Base-by-base conservation (phyloP, 2,113 vertebrate species). In the Lophotis ruficrista region DNA sequence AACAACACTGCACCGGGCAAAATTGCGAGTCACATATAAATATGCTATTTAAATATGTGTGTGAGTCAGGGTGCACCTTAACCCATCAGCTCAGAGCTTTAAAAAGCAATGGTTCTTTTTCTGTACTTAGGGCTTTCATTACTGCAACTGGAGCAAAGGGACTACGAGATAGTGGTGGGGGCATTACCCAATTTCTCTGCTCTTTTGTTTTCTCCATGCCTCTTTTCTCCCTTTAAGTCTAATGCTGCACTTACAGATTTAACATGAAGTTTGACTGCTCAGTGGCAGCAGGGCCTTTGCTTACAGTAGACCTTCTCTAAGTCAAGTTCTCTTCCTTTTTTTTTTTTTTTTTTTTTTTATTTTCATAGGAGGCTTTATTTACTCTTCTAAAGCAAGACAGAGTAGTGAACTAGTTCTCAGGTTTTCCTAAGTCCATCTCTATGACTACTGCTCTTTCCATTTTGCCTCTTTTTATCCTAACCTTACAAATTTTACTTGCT, bases 11-110 rank as follows among this genome's bases (percentile, higher is more conserved):
- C 47, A 87, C 24, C 22, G 64, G 58, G 41, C 19, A 91, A 87
- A 97, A 96, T 91, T 72, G 73, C 57, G 69, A 64, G 21, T 23
- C 30, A 16, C 25, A 5, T 76, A 80, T 86, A 94, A 95, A 91
- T 33, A 56, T 43, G 33, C 16, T 43, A 18, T 57, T 45, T 83
- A 80, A 96, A 66, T 43, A 58, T 13, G 8, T 65, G 37, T 65
- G 62, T 37, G 78, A 92, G 27, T 75, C 20, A 90, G 25, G 20
- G 41, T 76, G 23, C 10, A 73, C 47, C 72, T 58, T 79, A 68
- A 83, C 60, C 14, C 27, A 71, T 30, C 79, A 86, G 41, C 56
- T 53, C 35, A 87, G 57, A 90, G 38, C 28, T 91, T 79, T 24
- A 38, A 37, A 88, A 94, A 73, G 4, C 45, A 57, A 9, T 16